Percentiles rank a stretch among this genome's conserved stretches.
phyloP scores from a whole-genome alignment of 2,113 vertebrate species.

The Gracilinanus agilis region DNA sequence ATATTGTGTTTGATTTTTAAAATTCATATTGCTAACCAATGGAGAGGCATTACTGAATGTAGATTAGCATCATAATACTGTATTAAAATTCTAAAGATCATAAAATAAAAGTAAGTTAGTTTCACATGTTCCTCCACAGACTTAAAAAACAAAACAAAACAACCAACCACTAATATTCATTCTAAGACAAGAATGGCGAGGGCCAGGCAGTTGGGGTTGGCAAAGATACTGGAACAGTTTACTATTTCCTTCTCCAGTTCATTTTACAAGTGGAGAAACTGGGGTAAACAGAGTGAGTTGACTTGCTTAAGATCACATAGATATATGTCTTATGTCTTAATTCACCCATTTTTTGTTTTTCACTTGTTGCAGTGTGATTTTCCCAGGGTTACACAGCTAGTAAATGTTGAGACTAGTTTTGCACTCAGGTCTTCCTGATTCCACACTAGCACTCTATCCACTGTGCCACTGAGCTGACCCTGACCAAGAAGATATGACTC shows the following conservation, averaged over 20 bases:
- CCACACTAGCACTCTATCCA: background rate
- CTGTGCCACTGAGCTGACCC: background rate
- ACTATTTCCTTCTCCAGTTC: too few relatives aligned
- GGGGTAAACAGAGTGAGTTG: too few relatives aligned
- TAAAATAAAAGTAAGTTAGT: background rate
- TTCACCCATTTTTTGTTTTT: background rate
- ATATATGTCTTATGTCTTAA: too few relatives aligned
- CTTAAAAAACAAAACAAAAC: background rate
- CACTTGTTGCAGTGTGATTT: background rate
- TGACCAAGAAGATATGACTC: background rate
- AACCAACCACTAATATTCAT: too few relatives aligned
- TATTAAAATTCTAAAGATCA: background rate
- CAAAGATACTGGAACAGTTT: background rate
- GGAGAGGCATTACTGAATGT: background rate
- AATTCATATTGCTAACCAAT: background rate
- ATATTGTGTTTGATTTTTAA: conserved; percentile 11
- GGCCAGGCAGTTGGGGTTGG: background rate
- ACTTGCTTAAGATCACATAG: too few relatives aligned
- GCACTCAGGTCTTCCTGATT: background rate
- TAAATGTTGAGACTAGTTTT: background rate
- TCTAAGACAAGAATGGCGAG: too few relatives aligned
- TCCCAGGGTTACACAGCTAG: background rate
- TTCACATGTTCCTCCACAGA: background rate
- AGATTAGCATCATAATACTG: background rate
- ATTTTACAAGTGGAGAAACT: too few relatives aligned